phyloP scores from a whole-genome alignment of 2,888 invertebrate species.

The Ashinkailepas kermadecensis region DNA sequence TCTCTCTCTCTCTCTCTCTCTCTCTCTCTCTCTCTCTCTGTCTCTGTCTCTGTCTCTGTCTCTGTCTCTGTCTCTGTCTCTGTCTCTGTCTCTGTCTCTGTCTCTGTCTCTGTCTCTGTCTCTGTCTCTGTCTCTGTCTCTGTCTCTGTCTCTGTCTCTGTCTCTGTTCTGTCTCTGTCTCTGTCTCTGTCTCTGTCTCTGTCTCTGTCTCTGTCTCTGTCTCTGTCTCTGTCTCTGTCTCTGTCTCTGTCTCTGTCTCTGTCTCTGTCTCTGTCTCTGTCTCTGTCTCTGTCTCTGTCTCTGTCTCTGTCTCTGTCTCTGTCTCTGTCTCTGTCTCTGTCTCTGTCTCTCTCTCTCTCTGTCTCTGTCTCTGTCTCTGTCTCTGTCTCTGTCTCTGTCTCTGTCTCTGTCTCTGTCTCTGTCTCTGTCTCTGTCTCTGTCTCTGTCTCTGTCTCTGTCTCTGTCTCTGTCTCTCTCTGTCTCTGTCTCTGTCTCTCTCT shows the following conservation, averaged over 20 bases:
- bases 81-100: too few relatives aligned
- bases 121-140: background rate
- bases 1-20: too few relatives aligned
- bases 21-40: too few relatives aligned
- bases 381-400: background rate
- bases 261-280: background rate
- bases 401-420: background rate
- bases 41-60: too few relatives aligned
- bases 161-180: too few relatives aligned
- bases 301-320: background rate
- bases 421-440: background rate
- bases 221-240: background rate
- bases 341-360: background rate
- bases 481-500: background rate
- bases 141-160: background rate
- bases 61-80: too few relatives aligned
- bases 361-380: background rate
- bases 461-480: background rate
- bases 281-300: too few relatives aligned
- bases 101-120: too few relatives aligned
- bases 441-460: background rate
- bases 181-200: background rate
- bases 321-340: background rate
- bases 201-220: background rate
- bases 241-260: background rate